phyloP scores from a whole-genome alignment of 92 coral and sea anemone genomes.

The Blastomussa wellsi region DNA sequence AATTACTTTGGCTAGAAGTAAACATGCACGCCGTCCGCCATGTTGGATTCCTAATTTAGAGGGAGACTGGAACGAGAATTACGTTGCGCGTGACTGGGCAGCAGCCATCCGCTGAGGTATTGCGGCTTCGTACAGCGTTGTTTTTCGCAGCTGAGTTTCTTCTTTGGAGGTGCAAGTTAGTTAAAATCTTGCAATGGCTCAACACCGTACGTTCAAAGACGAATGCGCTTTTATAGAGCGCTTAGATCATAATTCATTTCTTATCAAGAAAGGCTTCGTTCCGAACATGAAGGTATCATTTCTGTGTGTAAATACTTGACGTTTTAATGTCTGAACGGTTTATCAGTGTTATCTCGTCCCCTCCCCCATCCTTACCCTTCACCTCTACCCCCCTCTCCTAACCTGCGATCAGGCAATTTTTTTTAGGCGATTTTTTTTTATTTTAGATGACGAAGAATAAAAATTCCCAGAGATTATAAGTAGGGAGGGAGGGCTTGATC shows the following conservation, averaged over 20 bases:
- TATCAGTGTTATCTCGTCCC: too few species aligned
- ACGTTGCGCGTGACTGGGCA: slow-evolving; percentile 16
- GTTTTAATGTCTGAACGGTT: too few species aligned
- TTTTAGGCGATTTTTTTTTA: too few species aligned
- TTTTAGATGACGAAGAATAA: too few species aligned
- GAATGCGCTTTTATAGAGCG: slow-evolving; percentile 89
- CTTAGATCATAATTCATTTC: slow-evolving; percentile 65
- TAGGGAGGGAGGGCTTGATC: too few species aligned
- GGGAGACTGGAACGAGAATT: slow-evolving; percentile 36
- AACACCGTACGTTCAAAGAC: slow-evolving; percentile 78
- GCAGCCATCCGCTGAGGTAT: background rate
- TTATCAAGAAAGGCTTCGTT: slow-evolving; percentile 95
- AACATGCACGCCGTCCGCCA: slow-evolving; percentile 50
- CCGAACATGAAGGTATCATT: slow-evolving; percentile 85
- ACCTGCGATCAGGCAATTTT: too few species aligned
- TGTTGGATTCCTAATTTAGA: slow-evolving; percentile 33
- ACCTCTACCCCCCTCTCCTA: too few species aligned
- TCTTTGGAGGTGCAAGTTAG: background rate
- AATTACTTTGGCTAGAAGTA: background rate
- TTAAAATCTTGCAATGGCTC: slow-evolving; percentile 8
- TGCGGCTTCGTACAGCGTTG: background rate
- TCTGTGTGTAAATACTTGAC: too few species aligned
- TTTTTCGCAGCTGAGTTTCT: background rate
- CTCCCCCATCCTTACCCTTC: too few species aligned
- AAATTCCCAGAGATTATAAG: too few species aligned